Evolutionary conservation across 2,113 vertebrate species (phyloP).

Genomic region (Clarias batrachus): DNA sequence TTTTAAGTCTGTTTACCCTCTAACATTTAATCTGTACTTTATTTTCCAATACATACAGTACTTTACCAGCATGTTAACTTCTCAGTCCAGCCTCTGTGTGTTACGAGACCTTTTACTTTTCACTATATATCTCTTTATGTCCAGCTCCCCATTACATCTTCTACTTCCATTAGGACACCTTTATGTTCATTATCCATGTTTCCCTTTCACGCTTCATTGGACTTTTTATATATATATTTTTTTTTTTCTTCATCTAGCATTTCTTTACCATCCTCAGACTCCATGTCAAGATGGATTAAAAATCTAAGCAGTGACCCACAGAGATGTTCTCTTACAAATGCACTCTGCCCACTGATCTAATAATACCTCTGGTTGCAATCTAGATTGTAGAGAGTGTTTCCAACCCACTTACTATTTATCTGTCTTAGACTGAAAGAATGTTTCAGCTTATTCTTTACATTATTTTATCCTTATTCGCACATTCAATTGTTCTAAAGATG

Average conservation of each 20-base stretch:
- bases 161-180: neutral
- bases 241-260: neutral
- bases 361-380: conserved; percentile 16
- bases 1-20: neutral
- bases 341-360: conserved; percentile 18
- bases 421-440: conserved; percentile 6
- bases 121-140: neutral
- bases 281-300: conserved; percentile 11
- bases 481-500: neutral
- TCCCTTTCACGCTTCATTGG: neutral
- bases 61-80: neutral
- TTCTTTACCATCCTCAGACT: neutral
- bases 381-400: conserved; percentile 16
- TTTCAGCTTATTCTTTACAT: neutral
- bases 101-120: neutral
- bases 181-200: neutral
- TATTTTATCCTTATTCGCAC: neutral
- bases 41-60: neutral
- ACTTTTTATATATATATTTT: neutral
- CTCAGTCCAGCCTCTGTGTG: neutral
- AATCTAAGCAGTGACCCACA: neutral
- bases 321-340: neutral
- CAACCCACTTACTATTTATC: conserved; percentile 15
- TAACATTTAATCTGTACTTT: neutral
- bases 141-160: neutral